Evolutionary conservation across 2,888 invertebrate species (phyloP), one percentile per base, ranked within the genome.

Genomic region (Muschampia plurimacula): DNA sequence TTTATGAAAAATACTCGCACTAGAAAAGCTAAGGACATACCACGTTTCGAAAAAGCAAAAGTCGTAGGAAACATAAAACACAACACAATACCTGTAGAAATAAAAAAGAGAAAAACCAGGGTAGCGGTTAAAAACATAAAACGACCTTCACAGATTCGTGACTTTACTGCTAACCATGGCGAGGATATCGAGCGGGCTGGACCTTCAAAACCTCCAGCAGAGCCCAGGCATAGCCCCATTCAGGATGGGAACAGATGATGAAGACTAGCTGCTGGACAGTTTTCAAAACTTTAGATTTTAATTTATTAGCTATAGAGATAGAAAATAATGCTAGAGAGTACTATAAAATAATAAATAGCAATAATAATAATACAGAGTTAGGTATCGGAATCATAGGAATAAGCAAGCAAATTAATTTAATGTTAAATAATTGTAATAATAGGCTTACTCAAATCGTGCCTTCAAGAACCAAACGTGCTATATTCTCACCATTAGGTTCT

Each of bases 11-110:
- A 28, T 67, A 67, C 59, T 28, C 66, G 75, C n/a, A 77, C 73
- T 7, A 70, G 78, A 36, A 76, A 77, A 66, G 76, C 77, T 5
- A 78, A 80, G 52, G 71, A 80, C 41, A 22, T 74, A 60, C 77
- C 80, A 2, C 71, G 80, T 6, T 80, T 75, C 32, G 75, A 78
- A 57, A 76, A 79, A 55, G 79, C 78, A 4, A 67, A 72, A 66
- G 79, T 77, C 7, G 74, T 62, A 71, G 77, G 78, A 0, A 67
- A 74, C 55, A 52, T 68, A 44, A 49, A 57, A 22, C 72, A 66
- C 15, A 80, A 78, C 62, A 77, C 75, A 22, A 44, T 77, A 10
- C 77, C 73, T 0, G 75, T 76, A n/a, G 15, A 71, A 52, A 9
- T 74, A 39, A 69, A 67, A 8, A 76, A 74, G 46, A 52, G 74